These are phyloP conservation scores for Australoheros facetus DNA, from an alignment of 2,797 vertebrate genomes.

Conservation along the genomic window DNA sequence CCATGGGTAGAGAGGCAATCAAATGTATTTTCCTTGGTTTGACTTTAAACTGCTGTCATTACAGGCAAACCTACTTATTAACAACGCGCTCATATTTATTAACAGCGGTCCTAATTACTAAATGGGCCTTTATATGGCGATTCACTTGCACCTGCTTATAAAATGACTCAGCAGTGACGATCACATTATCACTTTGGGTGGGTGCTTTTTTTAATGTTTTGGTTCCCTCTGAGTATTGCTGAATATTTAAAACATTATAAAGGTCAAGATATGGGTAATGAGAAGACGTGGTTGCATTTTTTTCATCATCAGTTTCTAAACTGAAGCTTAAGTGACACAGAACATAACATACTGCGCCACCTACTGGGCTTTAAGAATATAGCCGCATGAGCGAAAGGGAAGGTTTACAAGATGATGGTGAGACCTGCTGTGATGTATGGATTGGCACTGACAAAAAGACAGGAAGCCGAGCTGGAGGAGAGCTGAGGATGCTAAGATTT, in stretches of 20 bases:
- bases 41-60: constrained; percentile 17
- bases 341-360: constrained; percentile 14
- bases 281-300: not conserved
- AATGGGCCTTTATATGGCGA: not conserved
- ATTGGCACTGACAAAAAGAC: not conserved
- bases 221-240: not conserved
- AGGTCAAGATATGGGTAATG: not conserved
- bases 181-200: not conserved
- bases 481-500: too few relatives aligned
- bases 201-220: not conserved
- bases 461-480: not conserved
- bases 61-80: constrained; percentile 5
- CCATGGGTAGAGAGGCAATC: constrained; percentile 13
- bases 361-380: constrained; percentile 24
- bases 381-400: not conserved
- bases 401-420: not conserved
- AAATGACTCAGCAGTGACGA: not conserved
- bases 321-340: not conserved
- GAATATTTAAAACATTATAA: not conserved
- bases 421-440: not conserved
- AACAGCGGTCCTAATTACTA: not conserved
- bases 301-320: not conserved
- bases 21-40: not conserved
- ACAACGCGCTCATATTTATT: constrained; percentile 17
- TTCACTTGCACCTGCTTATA: not conserved